Conservation (phyloP, 2,888 invertebrate species). For the Slavum lentiscoides region DNA sequence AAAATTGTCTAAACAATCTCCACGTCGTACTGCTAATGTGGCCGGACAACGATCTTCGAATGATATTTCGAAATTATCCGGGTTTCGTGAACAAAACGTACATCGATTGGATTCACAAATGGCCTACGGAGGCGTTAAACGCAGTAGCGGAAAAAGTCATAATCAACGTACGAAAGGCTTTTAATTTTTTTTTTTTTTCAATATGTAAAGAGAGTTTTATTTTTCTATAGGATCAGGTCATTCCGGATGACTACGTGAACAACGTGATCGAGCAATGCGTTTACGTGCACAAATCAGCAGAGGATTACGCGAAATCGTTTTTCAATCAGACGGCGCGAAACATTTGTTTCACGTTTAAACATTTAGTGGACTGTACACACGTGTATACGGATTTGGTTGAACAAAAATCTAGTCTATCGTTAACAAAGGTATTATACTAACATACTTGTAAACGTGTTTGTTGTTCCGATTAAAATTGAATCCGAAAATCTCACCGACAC, state of each 20-base stretch:
- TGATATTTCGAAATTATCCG: slow-evolving; percentile 88
- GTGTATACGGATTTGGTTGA: slow-evolving; percentile 76
- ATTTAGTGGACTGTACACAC: slow-evolving; percentile 84
- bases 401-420: slow-evolving; percentile 64
- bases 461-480: not conserved
- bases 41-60: slow-evolving; percentile 78
- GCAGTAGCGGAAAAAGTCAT: slow-evolving; percentile 86
- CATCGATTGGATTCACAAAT: slow-evolving; percentile 92
- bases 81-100: slow-evolving; percentile 86
- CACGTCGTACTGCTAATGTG: slow-evolving; percentile 90
- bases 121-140: slow-evolving; percentile 86
- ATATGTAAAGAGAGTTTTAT: too few relatives aligned
- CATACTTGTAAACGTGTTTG: too few relatives aligned
- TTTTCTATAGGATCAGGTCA: slow-evolving; percentile 65
- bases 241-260: slow-evolving; percentile 70
- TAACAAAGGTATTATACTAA: not conserved
- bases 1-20: slow-evolving; percentile 76
- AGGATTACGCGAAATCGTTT: slow-evolving; percentile 73
- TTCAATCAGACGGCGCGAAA: slow-evolving; percentile 72
- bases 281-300: slow-evolving; percentile 78
- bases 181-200: too few relatives aligned
- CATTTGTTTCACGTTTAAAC: slow-evolving; percentile 90
- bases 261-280: slow-evolving; percentile 83
- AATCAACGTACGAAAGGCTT: slow-evolving; percentile 68
- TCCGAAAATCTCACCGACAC: too few relatives aligned